Percentiles rank a stretch among this genome's conserved stretches.
phyloP scores from a whole-genome alignment of 2,113 vertebrate species.

The Condylura cristata region DNA sequence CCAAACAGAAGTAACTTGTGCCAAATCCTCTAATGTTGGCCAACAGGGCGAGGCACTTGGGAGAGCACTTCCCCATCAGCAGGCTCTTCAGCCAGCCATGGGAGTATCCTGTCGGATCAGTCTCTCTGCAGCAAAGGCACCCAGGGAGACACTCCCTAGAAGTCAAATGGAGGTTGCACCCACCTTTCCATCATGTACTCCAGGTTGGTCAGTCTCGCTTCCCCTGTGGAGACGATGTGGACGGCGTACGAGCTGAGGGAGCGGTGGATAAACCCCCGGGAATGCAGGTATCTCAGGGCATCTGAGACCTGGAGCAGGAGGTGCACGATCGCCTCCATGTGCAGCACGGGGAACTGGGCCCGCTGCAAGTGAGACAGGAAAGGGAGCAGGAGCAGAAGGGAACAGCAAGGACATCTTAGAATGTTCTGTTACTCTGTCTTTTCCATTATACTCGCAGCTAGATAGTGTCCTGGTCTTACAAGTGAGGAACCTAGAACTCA shows the following conservation, averaged over 20 bases:
- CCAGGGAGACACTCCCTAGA: neutral
- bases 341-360: conserved; percentile 85
- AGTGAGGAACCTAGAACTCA: neutral
- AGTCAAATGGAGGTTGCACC: neutral
- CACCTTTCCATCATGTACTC: conserved; percentile 89
- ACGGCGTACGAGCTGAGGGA: conserved; percentile 86
- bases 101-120: neutral
- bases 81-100: neutral
- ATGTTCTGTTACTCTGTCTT: neutral
- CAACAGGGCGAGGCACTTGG: neutral
- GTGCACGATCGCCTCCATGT: conserved; percentile 81
- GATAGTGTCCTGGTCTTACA: neutral
- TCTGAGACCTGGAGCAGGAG: conserved; percentile 84
- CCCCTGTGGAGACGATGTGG: conserved; percentile 82
- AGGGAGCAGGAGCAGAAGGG: neutral
- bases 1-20: neutral
- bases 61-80: neutral
- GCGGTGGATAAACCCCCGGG: conserved; percentile 84
- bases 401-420: neutral
- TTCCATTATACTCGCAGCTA: neutral
- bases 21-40: neutral
- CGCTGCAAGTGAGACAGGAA: conserved; percentile 72
- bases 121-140: neutral
- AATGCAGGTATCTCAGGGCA: conserved; percentile 85
- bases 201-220: conserved; percentile 87